These are phyloP conservation scores for Invenusta paracnida DNA, from an alignment of 2,888 invertebrate genomes.

Conservation along the genomic window DNA sequence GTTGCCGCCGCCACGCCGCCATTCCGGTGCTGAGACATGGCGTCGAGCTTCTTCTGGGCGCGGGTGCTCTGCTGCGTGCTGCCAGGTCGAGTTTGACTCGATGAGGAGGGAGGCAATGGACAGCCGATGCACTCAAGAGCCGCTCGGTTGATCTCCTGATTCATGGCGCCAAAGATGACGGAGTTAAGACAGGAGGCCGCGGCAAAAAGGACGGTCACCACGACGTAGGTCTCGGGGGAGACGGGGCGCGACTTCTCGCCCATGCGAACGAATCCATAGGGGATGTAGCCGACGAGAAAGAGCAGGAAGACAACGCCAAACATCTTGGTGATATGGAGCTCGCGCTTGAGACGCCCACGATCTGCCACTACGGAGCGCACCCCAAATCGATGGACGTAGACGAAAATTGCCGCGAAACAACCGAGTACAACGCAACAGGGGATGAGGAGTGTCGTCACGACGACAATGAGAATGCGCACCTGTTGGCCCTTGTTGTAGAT, in stretches of 20 bases:
- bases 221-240: conserved; percentile 56
- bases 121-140: neutral
- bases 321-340: conserved; percentile 60
- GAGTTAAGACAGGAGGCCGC: conserved; percentile 57
- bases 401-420: conserved; percentile 56
- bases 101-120: too few species aligned
- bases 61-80: neutral
- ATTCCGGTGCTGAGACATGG: neutral
- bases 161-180: conserved; percentile 58
- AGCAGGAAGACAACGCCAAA: conserved; percentile 58
- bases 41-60: neutral
- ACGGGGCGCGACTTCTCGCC: conserved; percentile 53
- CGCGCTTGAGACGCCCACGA: conserved; percentile 53
- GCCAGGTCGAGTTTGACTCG: neutral
- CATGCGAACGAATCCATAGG: conserved; percentile 55
- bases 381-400: conserved; percentile 54
- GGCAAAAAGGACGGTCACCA: conserved; percentile 56
- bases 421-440: conserved; percentile 56
- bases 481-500: conserved; percentile 53
- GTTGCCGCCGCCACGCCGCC: neutral
- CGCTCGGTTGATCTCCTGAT: conserved; percentile 52
- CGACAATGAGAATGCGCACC: conserved; percentile 53
- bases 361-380: conserved; percentile 48
- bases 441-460: conserved; percentile 54
- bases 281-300: conserved; percentile 56